These are phyloP conservation scores for Microcebus murinus DNA, from an alignment of 2,113 vertebrate genomes.

Conservation along the genomic window DNA sequence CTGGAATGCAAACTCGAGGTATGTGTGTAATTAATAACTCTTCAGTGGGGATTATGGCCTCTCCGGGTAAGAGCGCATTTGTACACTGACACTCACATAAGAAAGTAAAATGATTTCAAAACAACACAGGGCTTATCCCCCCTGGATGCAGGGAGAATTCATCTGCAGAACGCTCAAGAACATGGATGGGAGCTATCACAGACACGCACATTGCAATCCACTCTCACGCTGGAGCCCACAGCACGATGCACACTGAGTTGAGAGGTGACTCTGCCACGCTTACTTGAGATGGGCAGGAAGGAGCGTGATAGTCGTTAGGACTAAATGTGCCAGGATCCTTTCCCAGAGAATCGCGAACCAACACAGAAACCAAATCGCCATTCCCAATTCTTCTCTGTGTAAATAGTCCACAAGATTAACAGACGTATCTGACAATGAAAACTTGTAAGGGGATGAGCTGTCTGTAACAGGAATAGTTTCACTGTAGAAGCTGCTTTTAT, in stretches of 20 bases:
- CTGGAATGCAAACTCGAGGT: conserved; percentile 34
- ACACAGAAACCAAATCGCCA: neutral
- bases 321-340: neutral
- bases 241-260: fast-evolving
- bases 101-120: conserved; percentile 59
- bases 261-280: neutral
- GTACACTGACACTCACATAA: conserved; percentile 23
- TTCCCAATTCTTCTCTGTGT: neutral
- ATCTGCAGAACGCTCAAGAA: neutral
- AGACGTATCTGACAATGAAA: neutral
- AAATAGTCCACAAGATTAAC: neutral
- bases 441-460: neutral
- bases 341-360: neutral
- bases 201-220: neutral
- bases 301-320: neutral
- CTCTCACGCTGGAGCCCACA: neutral
- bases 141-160: neutral
- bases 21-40: conserved; percentile 62
- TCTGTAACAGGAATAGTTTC: neutral
- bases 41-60: conserved; percentile 53
- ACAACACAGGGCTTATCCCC: neutral
- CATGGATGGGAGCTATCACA: neutral
- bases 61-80: conserved; percentile 15
- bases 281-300: neutral
- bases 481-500: neutral